Conservation (phyloP, 2,888 invertebrate genomes). For the Euzetes globulus region DNA sequence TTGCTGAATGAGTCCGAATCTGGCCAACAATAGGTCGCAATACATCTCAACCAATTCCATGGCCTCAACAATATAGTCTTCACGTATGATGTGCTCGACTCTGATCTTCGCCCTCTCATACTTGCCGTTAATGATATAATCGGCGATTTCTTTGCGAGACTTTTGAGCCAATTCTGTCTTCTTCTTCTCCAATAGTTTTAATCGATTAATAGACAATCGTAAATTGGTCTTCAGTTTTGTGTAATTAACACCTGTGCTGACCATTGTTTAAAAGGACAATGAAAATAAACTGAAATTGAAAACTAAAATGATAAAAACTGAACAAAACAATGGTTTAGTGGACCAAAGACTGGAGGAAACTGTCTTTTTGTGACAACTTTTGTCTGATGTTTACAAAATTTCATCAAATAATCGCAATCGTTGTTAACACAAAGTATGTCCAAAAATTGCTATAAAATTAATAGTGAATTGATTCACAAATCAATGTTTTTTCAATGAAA, state of each 20-base stretch:
- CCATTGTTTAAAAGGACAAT: not conserved
- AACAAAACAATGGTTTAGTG: not conserved
- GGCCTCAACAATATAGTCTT: constrained; percentile 98
- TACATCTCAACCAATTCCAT: constrained; percentile 99
- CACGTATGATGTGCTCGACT: constrained; percentile 96
- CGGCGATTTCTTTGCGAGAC: constrained; percentile 92
- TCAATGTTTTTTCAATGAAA: not conserved
- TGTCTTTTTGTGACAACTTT: no score
- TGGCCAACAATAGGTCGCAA: constrained; percentile 87
- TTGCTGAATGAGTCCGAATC: constrained; percentile 92
- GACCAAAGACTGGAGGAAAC: not conserved
- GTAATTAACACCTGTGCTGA: constrained; percentile 63
- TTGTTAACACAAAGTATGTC: not conserved
- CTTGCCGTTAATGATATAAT: constrained; percentile 63
- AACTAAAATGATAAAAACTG: not conserved
- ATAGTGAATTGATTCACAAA: no score
- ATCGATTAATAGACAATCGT: constrained; percentile 79
- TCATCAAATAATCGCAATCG: no score
- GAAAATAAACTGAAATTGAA: no score
- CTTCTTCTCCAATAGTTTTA: constrained; percentile 93
- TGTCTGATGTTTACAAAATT: no score
- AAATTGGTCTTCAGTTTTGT: constrained; percentile 92
- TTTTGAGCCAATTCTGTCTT: constrained; percentile 94
- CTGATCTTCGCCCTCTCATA: constrained; percentile 75
- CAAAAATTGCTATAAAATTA: not conserved